Evolutionary conservation across 2,797 vertebrate species (phyloP).

Genomic region (Fistularia commersonii): DNA sequence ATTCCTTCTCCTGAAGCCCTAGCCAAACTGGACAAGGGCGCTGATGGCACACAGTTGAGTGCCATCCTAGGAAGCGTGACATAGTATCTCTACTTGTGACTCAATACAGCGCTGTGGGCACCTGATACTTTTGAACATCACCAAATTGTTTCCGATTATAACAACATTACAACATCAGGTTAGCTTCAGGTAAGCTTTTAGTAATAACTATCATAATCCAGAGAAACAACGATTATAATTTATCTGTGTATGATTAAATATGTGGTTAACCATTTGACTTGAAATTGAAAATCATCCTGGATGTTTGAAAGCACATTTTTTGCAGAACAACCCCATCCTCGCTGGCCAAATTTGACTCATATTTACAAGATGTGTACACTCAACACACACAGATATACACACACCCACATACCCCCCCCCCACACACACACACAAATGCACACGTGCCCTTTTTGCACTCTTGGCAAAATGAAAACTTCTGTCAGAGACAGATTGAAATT

Average conservation of each 20-base stretch:
- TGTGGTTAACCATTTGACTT: conserved; percentile 34
- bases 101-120: conserved; percentile 10
- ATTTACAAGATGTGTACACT: conserved; percentile 44
- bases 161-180: conserved; percentile 7
- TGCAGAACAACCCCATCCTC: conserved; percentile 6
- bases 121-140: conserved; percentile 2
- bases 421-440: conserved; percentile 20
- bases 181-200: conserved; percentile 35
- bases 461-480: conserved; percentile 82
- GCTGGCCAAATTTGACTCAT: conserved; percentile 47
- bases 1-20: conserved; percentile 71
- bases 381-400: conserved; percentile 18
- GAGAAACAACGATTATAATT: conserved; percentile 35
- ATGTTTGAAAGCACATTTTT: conserved; percentile 30
- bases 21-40: conserved; percentile 74
- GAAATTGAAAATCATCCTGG: conserved; percentile 37
- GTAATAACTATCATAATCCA: conserved; percentile 20
- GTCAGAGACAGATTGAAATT: conserved; percentile 79
- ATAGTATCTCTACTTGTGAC: conserved; percentile 19
- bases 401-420: background rate
- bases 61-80: conserved; percentile 26
- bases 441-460: conserved; percentile 68
- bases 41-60: conserved; percentile 47
- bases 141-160: background rate
- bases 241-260: conserved; percentile 48